Evolutionary conservation across 2,888 invertebrate genomes (phyloP).

Genomic region (Leucophenga maculata): DNA sequence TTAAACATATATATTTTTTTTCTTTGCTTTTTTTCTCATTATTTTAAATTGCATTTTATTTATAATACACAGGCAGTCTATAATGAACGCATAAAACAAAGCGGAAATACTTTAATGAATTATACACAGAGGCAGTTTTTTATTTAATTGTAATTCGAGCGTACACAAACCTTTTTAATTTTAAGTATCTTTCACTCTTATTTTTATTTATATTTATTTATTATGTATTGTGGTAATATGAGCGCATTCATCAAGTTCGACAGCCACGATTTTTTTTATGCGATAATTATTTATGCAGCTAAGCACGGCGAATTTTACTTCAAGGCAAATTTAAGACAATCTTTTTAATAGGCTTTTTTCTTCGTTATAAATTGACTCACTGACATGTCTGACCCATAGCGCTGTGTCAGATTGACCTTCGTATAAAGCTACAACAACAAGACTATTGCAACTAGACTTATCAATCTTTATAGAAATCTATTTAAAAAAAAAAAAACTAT

Average conservation of each 20-base stretch:
- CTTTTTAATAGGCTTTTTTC: slow-evolving; percentile 18
- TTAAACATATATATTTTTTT: slow-evolving; percentile 45
- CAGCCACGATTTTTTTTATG: slow-evolving; percentile 50
- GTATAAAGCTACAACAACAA: slow-evolving; percentile 31
- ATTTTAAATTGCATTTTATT: slow-evolving; percentile 32
- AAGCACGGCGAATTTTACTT: slow-evolving; percentile 33
- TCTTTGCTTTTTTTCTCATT: slow-evolving; percentile 20
- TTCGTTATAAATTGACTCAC: slow-evolving; percentile 42
- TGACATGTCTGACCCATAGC: slow-evolving; percentile 54
- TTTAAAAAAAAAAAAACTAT: slow-evolving; percentile 16
- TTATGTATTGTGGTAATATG: slow-evolving; percentile 32
- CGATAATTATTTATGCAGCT: slow-evolving; percentile 56
- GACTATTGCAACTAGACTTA: slow-evolving; percentile 17
- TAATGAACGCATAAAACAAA: slow-evolving; percentile 25
- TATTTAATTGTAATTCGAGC: background rate
- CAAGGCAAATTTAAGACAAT: slow-evolving; percentile 41
- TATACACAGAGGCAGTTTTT: background rate
- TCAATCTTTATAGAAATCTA: background rate
- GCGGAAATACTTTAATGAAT: slow-evolving; percentile 21
- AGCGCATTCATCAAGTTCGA: slow-evolving; percentile 55
- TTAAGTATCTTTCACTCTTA: slow-evolving; percentile 14
- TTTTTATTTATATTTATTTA: slow-evolving; percentile 28
- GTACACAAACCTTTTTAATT: background rate
- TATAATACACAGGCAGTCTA: slow-evolving; percentile 22
- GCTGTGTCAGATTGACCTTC: slow-evolving; percentile 48